Evolutionary conservation across 1,140 invertebrate species (phyloP).

Genomic region (Papilio machaon): DNA sequence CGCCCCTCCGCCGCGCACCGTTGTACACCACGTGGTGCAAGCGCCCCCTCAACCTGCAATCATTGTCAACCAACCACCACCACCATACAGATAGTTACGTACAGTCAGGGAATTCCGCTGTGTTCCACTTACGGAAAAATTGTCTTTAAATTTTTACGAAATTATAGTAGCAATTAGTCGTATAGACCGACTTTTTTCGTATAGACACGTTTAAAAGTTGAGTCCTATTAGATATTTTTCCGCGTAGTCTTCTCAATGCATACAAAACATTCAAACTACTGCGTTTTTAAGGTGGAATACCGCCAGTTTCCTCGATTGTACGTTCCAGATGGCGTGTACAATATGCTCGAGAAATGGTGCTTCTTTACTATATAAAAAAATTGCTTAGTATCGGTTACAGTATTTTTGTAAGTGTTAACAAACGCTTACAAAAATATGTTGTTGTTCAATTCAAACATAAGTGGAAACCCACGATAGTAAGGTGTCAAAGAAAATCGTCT

Average conservation of each 20-base stretch:
- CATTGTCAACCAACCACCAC: constrained; percentile 54
- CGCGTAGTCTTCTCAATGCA: no score
- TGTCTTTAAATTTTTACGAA: no score
- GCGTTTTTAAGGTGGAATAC: no score
- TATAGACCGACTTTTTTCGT: no score
- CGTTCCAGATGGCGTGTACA: background rate
- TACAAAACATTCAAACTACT: no score
- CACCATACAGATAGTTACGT: constrained; percentile 58
- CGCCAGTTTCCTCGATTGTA: background rate
- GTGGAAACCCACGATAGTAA: background rate
- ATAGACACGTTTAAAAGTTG: no score
- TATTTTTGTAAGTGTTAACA: background rate
- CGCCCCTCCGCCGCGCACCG: constrained; percentile 52
- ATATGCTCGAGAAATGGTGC: background rate
- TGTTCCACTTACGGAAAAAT: no score
- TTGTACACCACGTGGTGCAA: constrained; percentile 55
- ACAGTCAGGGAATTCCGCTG: no score
- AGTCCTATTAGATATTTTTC: no score
- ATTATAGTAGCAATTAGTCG: no score
- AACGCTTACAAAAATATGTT: no score
- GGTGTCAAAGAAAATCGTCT: no score
- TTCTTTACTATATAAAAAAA: background rate
- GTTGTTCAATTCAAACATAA: background rate
- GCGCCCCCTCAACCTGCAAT: constrained; percentile 41
- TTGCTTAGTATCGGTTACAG: background rate